A percentile compares a stretch with the other conserved stretches of the same genome.
Conservation (phyloP, 2,888 invertebrate species). For the Coleophora deauratella region DNA sequence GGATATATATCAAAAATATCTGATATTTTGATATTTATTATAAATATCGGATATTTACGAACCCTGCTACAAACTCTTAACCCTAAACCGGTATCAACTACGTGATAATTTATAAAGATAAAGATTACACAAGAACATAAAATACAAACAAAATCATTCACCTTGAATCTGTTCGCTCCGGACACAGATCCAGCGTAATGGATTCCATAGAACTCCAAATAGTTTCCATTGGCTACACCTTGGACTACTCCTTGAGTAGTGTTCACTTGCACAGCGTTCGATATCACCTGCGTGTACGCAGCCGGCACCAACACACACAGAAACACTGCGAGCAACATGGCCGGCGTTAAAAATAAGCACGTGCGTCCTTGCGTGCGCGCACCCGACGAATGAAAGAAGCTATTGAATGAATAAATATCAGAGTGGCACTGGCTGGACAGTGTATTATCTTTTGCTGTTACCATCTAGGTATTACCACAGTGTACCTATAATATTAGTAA, state of each 20-base stretch:
- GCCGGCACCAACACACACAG: slow-evolving; percentile 19
- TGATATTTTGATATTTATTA: no score
- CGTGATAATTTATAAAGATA: no score
- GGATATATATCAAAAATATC: no score
- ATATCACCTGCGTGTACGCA: slow-evolving; percentile 30
- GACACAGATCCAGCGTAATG: slow-evolving; percentile 39
- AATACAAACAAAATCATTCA: slow-evolving; percentile 12
- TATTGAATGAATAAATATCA: no score
- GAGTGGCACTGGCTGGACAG: no score
- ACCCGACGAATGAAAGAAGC: neutral
- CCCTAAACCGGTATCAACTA: no score
- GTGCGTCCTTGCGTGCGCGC: neutral
- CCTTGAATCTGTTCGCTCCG: slow-evolving; percentile 32
- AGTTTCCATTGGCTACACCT: slow-evolving; percentile 39
- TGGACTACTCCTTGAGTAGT: slow-evolving; percentile 46
- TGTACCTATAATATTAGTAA: no score
- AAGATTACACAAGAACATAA: slow-evolving; percentile 2
- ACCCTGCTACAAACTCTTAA: no score
- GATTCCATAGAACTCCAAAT: slow-evolving; percentile 44
- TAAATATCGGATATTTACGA: no score
- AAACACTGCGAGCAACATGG: slow-evolving; percentile 16
- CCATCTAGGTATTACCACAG: no score
- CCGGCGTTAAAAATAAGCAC: no score
- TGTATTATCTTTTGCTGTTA: no score
- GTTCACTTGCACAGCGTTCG: slow-evolving; percentile 24